phyloP scores from a whole-genome alignment of 2,797 vertebrate species.

The Melanotaenia pygmaea region DNA sequence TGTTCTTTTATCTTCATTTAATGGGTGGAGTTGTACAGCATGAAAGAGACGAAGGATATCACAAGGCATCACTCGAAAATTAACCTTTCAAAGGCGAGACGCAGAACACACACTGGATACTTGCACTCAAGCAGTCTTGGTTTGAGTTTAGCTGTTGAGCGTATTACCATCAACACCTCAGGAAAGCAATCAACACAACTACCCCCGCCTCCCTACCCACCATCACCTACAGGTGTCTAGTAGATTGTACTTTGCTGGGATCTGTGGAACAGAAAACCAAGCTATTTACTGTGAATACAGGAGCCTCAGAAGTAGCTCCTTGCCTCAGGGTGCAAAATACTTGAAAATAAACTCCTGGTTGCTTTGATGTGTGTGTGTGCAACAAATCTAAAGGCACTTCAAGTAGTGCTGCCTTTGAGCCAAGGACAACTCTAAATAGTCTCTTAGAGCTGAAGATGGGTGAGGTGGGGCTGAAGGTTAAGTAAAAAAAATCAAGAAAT shows the following conservation, averaged over 20 bases:
- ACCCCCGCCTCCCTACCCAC: conserved; percentile 59
- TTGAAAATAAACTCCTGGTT: conserved; percentile 84
- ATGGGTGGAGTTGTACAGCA: conserved; percentile 15
- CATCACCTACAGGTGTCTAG: conserved; percentile 65
- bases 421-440: conserved; percentile 84
- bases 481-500: conserved; percentile 73
- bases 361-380: conserved; percentile 83
- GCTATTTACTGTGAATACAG: conserved; percentile 83
- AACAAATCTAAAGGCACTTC: conserved; percentile 85
- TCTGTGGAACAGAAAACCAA: conserved; percentile 78
- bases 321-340: conserved; percentile 82
- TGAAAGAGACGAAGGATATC: conserved; percentile 54
- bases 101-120: conserved; percentile 50
- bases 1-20: background rate
- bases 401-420: conserved; percentile 82
- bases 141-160: conserved; percentile 71
- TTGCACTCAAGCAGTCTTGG: conserved; percentile 50
- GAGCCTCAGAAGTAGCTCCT: conserved; percentile 78
- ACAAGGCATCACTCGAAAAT: conserved; percentile 56
- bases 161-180: conserved; percentile 78
- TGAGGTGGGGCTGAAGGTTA: conserved; percentile 66
- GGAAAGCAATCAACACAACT: conserved; percentile 80
- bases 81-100: conserved; percentile 70
- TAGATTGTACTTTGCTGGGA: conserved; percentile 75
- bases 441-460: conserved; percentile 69